Evolutionary conservation across 2,888 invertebrate species (phyloP).

Genomic region (Drosophila kambysellisi): DNA sequence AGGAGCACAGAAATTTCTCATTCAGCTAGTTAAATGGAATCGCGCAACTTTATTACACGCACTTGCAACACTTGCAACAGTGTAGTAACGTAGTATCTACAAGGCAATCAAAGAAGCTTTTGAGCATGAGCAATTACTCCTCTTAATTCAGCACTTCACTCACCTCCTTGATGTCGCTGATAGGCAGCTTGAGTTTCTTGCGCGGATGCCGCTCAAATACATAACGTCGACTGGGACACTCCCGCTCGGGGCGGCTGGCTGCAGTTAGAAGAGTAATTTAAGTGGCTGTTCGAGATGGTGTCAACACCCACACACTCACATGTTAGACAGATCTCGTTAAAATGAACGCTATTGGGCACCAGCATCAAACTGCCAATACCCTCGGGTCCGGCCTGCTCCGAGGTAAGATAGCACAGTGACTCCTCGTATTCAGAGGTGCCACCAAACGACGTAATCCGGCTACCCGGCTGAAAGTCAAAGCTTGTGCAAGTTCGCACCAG

Average conservation of each 20-base stretch:
- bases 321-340: constrained; percentile 94
- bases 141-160: constrained; percentile 12
- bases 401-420: constrained; percentile 93
- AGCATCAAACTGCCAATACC: constrained; percentile 95
- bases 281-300: constrained; percentile 6
- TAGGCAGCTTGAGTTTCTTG: constrained; percentile 92
- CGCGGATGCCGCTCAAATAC: constrained; percentile 95
- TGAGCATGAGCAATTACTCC: neutral
- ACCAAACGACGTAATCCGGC: constrained; percentile 92
- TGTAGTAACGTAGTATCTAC: neutral
- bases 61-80: constrained; percentile 3
- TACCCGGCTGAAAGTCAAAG: constrained; percentile 96
- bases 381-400: constrained; percentile 94
- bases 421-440: constrained; percentile 94
- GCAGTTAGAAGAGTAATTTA: constrained; percentile 10
- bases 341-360: constrained; percentile 95
- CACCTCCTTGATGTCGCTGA: constrained; percentile 93
- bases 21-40: neutral
- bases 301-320: constrained; percentile 88
- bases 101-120: neutral
- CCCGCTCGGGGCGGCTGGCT: constrained; percentile 94
- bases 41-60: constrained; percentile 4
- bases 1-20: neutral
- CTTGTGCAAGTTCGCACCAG: constrained; percentile 94
- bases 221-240: constrained; percentile 95